phyloP scores from a whole-genome alignment of 2,113 vertebrate species.

The Neofelis nebulosa region DNA sequence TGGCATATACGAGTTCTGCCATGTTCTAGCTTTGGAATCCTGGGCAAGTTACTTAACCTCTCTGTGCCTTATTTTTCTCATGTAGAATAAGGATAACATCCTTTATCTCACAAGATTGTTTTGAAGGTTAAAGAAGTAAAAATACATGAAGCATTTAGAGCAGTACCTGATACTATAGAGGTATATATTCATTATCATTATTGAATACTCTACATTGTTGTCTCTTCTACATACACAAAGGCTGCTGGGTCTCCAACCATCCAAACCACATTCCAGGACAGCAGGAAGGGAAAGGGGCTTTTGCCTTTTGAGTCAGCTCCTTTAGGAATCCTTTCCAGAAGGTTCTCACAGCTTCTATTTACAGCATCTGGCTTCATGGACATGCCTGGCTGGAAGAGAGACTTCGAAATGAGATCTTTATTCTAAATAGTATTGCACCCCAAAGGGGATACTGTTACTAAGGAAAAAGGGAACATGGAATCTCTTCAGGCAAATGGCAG shows the following conservation, averaged over 20 bases:
- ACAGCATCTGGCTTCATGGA: neutral
- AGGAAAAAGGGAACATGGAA: neutral
- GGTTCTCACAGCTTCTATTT: neutral
- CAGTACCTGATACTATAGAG: neutral
- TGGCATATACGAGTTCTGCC: neutral
- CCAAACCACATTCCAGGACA: neutral
- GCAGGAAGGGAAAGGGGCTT: neutral
- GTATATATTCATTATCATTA: neutral
- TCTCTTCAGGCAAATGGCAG: neutral
- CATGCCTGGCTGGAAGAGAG: neutral
- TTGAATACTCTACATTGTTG: neutral
- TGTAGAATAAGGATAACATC: neutral
- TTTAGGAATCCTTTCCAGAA: neutral
- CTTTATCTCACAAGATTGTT: neutral
- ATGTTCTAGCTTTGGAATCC: neutral
- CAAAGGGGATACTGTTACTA: neutral
- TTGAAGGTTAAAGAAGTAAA: neutral
- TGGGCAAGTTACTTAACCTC: neutral
- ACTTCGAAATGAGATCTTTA: neutral
- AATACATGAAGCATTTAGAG: slow-evolving; percentile 5
- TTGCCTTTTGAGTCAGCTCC: neutral
- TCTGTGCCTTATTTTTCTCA: neutral
- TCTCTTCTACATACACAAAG: neutral
- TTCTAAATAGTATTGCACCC: neutral
- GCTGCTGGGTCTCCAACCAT: neutral